Percentiles rank a stretch among this genome's conserved stretches.
Conservation (phyloP, 2,113 vertebrate species). For the Mirza zaza region DNA sequence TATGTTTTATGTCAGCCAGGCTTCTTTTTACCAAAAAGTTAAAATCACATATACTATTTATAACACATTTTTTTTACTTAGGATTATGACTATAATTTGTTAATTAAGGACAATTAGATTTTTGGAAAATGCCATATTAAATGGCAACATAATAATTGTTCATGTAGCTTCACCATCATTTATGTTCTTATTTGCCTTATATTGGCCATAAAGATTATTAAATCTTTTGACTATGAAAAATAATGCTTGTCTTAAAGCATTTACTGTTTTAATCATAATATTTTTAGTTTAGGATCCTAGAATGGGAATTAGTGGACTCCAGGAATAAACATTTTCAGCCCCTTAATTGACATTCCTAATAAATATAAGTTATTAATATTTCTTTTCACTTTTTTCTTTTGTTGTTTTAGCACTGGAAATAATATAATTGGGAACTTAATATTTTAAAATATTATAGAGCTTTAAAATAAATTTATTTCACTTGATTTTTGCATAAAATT, state of each 20-base stretch:
- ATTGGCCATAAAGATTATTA: background rate
- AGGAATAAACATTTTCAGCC: background rate
- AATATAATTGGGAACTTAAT: conserved; percentile 8
- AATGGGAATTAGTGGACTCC: background rate
- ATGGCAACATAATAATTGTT: background rate
- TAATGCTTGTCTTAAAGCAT: background rate
- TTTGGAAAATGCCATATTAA: background rate
- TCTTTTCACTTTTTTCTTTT: background rate
- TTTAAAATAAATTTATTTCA: background rate
- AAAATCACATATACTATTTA: background rate
- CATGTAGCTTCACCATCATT: background rate
- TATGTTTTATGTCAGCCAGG: background rate
- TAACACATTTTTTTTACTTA: conserved; percentile 31
- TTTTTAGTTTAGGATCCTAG: background rate
- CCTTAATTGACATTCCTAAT: conserved; percentile 13
- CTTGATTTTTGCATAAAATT: background rate
- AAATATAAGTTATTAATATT: background rate
- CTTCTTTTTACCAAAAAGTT: conserved; percentile 12
- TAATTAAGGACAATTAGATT: conserved; percentile 10
- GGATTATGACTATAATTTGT: background rate
- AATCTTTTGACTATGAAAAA: background rate
- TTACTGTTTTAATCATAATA: background rate
- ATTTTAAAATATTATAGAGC: background rate
- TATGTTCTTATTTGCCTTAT: background rate
- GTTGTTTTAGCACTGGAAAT: background rate